Conservation (phyloP, 2,797 vertebrate genomes). For the Anas bernieri region DNA sequence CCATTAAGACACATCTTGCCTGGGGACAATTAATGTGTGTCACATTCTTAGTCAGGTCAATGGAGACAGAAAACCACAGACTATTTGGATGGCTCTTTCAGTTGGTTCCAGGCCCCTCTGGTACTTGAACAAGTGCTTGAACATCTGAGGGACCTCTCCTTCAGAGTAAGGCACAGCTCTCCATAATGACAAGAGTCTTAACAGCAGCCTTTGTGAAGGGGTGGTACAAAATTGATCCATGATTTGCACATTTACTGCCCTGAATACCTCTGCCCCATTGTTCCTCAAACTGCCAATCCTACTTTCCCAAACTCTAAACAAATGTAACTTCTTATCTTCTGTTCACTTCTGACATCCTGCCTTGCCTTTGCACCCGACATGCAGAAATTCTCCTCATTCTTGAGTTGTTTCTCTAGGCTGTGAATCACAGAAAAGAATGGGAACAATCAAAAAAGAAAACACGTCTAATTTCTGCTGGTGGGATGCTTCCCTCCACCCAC, state of each 20-base stretch:
- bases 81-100: neutral
- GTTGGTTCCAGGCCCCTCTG: neutral
- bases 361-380: neutral
- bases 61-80: fast-evolving
- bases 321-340: neutral
- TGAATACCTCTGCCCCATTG: neutral
- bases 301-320: neutral
- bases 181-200: neutral
- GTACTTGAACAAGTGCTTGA: neutral
- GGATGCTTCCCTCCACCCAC: neutral
- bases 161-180: neutral
- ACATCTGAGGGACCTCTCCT: neutral
- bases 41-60: neutral
- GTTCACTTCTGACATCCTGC: neutral
- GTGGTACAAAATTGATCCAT: neutral
- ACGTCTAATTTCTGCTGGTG: neutral
- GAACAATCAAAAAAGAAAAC: constrained; percentile 45
- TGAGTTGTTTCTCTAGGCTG: constrained; percentile 19
- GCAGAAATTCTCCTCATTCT: constrained; percentile 21
- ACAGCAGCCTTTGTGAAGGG: neutral
- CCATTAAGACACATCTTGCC: neutral
- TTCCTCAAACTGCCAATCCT: neutral
- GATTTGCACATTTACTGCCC: neutral
- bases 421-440: constrained; percentile 23
- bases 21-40: neutral